Base-by-base conservation (phyloP, 2,888 invertebrate genomes). In the Adelphocoris suturalis region DNA sequence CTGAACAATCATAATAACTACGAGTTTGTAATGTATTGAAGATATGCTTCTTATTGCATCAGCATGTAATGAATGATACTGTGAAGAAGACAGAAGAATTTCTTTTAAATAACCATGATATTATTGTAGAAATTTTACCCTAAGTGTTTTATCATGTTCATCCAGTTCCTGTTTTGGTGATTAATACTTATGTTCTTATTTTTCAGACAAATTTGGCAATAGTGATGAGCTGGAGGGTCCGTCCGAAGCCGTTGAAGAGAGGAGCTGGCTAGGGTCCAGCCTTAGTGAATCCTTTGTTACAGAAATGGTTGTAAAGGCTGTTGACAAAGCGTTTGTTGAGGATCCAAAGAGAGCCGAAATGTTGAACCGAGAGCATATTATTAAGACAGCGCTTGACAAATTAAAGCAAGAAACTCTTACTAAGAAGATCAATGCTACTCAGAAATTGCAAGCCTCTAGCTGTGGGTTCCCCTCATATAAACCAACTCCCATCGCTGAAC, bases 401-500 rank as follows among this genome's bases (percentile, higher is more conserved):
- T 61, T 85, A 11, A 55, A 48, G 37, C 27, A 85, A 85, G 57
- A 85, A 27, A 61, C 37, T 28, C 28, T 55, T 3, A 4, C 9
- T 9, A 82, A 81, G 23, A 48, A 37, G 14, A 52, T 46, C 1
- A 27, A 52, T 27, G 13, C 52, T 5, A 52, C 0, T 19, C 7
- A 0, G 13, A 47, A 46, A 46, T 11, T 0, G 19, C 47, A 46
- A 1, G 16, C 82, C 5, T 82, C 82, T 19, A 27, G 48, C 14
- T 16, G 2, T 37, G 68, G 68, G 68, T 37, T 86, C 28, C 88
- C 88, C 11, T 76, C 88, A 0, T 88, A 88, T 80, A 78, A 88
- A 55, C 88, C 88, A 27, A 88, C 88, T 0, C 88, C 88, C 0
- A 88, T 88, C 14, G 19, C 88, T 23, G 80, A 78, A 78, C 52